Base-by-base conservation (phyloP, 2,888 invertebrate species). In the Scrobipalpa atriplicella region DNA sequence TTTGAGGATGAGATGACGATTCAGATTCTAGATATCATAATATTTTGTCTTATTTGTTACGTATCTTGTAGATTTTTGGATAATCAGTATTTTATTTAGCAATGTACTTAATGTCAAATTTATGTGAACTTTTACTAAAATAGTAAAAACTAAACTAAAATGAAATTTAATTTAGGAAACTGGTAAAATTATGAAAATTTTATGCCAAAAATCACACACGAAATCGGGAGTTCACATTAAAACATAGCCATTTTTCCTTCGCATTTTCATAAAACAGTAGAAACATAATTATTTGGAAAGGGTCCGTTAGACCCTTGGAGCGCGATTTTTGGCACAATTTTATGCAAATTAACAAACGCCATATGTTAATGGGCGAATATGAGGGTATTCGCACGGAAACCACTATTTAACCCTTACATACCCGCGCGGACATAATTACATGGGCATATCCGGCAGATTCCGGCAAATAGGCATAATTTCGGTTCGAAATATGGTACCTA, bases 281-380 rank as follows among this genome's bases (percentile, higher is more conserved):
- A 68, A 73, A 77, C 78, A 79, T 85, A 85, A 89, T 90, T 88
- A 88, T 80, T 75, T 77, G 67, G 72, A 84, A 78, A 82, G 79
- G 81, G 78, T 71, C 72, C 73, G 79, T 78, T 80, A 78, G 74
- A 77, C 79, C 78, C 72, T 52, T 58, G 38, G 13, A 38, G 58
- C 78, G 81, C 81, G 87, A 89, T 89, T 89, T 88, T 85, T 86
- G 81, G 83, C 78, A 64, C 80, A 80, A 79, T 84, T 89, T 86
- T 88, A 90, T 89, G 89, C 81, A 85, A 88, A 90, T 87, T 73
- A 73, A 73, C 71, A 71, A 21, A 72, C 77, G 78, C 78, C 82
- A 77, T 87, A 89, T 89, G 87, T 78, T 86, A 87, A 90, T 89
- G 77, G 77, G 70, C 69, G 80, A 81, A 82, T 82, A 80, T 79